Evolutionary conservation across 2,888 invertebrate genomes (phyloP).

Genomic region (Nymphalis polychloros): DNA sequence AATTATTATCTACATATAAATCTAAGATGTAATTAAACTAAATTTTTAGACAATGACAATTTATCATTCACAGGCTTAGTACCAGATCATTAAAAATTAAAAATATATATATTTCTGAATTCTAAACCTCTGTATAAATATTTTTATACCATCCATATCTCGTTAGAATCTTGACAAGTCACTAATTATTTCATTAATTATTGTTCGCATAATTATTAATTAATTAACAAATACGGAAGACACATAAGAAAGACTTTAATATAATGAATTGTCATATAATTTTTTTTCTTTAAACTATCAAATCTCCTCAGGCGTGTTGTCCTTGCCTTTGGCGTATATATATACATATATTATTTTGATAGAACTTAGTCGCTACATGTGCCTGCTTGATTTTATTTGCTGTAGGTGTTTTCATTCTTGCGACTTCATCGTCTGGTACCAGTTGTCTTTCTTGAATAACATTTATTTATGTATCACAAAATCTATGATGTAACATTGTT

Average conservation of each 20-base stretch:
- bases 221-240: not conserved
- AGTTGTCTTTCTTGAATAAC: too few species aligned
- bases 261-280: slow-evolving; percentile 6
- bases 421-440: too few species aligned
- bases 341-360: too few species aligned
- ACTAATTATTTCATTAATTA: slow-evolving; percentile 5
- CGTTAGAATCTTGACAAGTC: not conserved
- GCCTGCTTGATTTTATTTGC: too few species aligned
- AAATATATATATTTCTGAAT: not conserved
- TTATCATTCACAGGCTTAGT: slow-evolving; percentile 1
- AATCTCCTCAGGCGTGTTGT: too few species aligned
- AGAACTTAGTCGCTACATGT: too few species aligned
- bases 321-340: too few species aligned
- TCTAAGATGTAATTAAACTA: slow-evolving; percentile 2
- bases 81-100: not conserved
- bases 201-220: slow-evolving; percentile 4
- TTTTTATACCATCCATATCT: not conserved
- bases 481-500: too few species aligned
- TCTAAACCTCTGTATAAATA: not conserved
- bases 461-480: too few species aligned
- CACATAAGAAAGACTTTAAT: not conserved
- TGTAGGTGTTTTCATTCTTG: too few species aligned
- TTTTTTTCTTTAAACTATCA: not conserved
- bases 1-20: not conserved
- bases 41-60: slow-evolving; percentile 6